phyloP scores from a whole-genome alignment of 2,113 vertebrate genomes.

The human region GRCh38 chr5:39609501-39610000 shows the following conservation, averaged over 20 bases:
- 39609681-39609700: background rate
- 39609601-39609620: background rate
- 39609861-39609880: background rate
- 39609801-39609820: background rate
- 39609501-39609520: background rate
- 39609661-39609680: background rate
- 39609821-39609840: background rate
- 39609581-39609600: background rate
- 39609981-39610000: background rate
- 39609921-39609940: background rate
- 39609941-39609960: background rate
- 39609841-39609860: background rate
- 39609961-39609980: background rate
- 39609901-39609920: background rate
- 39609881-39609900: background rate
- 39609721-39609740: background rate
- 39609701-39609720: background rate
- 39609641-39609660: background rate
- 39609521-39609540: background rate
- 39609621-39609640: background rate
- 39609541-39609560: background rate
- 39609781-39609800: background rate
- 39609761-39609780: background rate
- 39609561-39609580: background rate
- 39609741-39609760: background rate